These are phyloP conservation scores for Apodemia hepburni DNA, from an alignment of 2,888 invertebrate species.

Conservation along the genomic window DNA sequence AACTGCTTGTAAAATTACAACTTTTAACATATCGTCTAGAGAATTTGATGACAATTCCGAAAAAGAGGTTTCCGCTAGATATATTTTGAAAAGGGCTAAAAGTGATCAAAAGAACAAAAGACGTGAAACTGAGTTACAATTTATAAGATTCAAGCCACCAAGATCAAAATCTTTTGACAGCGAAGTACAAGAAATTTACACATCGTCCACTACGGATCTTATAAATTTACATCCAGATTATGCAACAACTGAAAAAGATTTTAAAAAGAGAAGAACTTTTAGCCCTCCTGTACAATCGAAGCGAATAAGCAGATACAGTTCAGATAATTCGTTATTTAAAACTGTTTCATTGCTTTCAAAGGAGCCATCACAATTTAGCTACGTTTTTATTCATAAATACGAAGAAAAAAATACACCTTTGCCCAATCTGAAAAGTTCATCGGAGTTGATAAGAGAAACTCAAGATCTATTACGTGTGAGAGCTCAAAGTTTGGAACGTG, in stretches of 20 bases:
- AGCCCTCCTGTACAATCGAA: background rate
- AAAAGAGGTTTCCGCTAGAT: background rate
- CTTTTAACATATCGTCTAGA: background rate
- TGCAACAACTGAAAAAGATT: background rate
- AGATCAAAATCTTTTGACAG: background rate
- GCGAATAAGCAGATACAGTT: conserved; percentile 28
- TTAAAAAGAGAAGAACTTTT: background rate
- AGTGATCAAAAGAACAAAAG: background rate
- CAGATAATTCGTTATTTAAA: conserved; percentile 26
- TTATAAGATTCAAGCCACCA: background rate
- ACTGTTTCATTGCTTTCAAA: conserved; percentile 19
- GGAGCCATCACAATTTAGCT: conserved; percentile 39
- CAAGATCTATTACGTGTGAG: conserved; percentile 39
- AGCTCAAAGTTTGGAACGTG: conserved; percentile 24
- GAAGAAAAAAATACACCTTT: conserved; percentile 24
- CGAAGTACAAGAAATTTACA: background rate
- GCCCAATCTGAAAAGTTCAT: conserved; percentile 41
- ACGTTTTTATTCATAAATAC: conserved; percentile 42
- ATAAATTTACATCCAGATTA: background rate
- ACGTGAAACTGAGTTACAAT: background rate
- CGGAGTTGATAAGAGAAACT: conserved; percentile 48
- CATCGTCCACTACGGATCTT: background rate
- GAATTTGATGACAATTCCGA: background rate
- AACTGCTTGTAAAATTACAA: background rate
- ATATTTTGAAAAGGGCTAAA: background rate